Evolutionary conservation across 2,113 vertebrate genomes (phyloP), one percentile per base, ranked within the genome.

Genomic region (Pheucticus melanocephalus): DNA sequence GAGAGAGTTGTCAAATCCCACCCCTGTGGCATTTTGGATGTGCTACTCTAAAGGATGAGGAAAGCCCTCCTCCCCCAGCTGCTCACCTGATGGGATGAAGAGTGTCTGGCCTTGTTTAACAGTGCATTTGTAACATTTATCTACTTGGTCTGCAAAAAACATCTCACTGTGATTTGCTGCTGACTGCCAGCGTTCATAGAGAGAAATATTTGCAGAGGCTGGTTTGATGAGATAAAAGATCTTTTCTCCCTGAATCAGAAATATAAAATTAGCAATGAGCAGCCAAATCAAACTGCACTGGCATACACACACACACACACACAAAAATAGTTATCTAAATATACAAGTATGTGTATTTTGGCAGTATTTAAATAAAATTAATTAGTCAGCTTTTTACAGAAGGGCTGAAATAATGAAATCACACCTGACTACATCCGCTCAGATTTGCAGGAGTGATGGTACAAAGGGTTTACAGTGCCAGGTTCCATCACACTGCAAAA

Each of bases 181-280:
- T 0, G 99, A 99, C 48, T 98, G 99, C 99, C 99, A 99, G 88
- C 99, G 99, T 95, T 99, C 99, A 10, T 99, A 99, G 28, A 99
- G 97, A 64, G 99, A 99, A 95, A 99, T 98, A 97, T 99, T 99
- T 92, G 99, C 99, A 10, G 99, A 99, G 33, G 99, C 98, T 56
- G 99, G 99, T 96, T 99, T 99, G 98, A 99, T 99, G 94, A 99
- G 98, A 98, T 99, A 99, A 98, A 99, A 99, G 94, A 99, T 99
- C 97, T 99, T 99, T 97, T 99, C 99, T 78, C 99, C 99, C 99
- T 99, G 98, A 66, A 97, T 91, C 39, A 93, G 83, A 96, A 96
- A 96, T 5, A 66, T 2, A 71, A 71, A 73, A 72, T 95, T 90
- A 92, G 56, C 44, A 81, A 76, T 3, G 40, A 90, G 88, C 60